Evolutionary conservation across 2,797 vertebrate genomes (phyloP).

Genomic region (Neosalanx taihuensis): DNA sequence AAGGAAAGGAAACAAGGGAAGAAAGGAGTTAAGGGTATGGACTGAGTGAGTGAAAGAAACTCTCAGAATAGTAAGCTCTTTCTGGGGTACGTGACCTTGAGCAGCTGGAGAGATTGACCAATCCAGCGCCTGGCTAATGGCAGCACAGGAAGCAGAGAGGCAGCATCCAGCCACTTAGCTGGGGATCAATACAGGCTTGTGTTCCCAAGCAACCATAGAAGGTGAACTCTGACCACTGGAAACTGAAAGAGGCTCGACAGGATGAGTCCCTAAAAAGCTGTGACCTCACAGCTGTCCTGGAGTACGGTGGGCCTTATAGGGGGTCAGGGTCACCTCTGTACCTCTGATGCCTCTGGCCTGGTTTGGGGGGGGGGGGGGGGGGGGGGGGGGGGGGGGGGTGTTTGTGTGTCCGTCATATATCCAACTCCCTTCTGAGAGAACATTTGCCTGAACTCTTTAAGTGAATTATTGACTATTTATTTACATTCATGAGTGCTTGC

Average conservation of each 20-base stretch:
- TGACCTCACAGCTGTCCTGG: not conserved
- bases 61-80: not conserved
- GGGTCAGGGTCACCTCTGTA: not conserved
- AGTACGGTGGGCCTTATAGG: not conserved
- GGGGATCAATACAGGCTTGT: conserved; percentile 40
- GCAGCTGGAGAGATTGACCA: not conserved
- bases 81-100: not conserved
- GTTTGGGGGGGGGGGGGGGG: too few species aligned
- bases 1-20: not conserved
- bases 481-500: not conserved
- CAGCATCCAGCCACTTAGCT: conserved; percentile 29
- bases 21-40: not conserved
- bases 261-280: not conserved
- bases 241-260: not conserved
- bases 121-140: not conserved
- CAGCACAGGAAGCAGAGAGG: conserved; percentile 40
- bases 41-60: not conserved
- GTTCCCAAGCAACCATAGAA: conserved; percentile 25
- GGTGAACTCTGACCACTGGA: conserved; percentile 10
- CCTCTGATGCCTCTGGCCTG: too few species aligned
- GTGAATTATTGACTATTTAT: not conserved
- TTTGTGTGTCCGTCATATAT: not conserved
- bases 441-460: not conserved
- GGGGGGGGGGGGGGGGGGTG: too few species aligned
- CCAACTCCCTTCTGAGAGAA: not conserved